Base-by-base conservation (phyloP, 2,888 invertebrate genomes). In the Mylabris sibirica region DNA sequence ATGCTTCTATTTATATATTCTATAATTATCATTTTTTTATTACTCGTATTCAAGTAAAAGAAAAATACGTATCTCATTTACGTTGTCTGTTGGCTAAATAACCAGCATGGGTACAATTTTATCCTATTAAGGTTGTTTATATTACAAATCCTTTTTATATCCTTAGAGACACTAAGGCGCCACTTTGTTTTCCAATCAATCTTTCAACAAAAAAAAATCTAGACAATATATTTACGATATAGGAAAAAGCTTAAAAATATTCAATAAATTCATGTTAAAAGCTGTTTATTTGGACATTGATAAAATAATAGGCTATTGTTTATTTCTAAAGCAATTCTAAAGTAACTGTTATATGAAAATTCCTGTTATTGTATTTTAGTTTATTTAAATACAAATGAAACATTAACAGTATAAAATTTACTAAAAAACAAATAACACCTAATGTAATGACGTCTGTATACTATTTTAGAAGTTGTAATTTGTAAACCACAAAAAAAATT, bases 281-380 rank as follows among this genome's bases (percentile, higher is more conserved):
- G 6, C 22, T 22, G 53, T 53, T 53, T 53, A 53, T 53, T 53
- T 22, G 3, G 22, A 24, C 53, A 22, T 53, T 53, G 22, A 53
- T 53, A 24, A 53, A 53, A 53, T 53, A 53, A 53, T 53, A 53
- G 12, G 5, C 22, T 53, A 12, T 4, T 53, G 53, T 53, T 53
- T 53, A 53, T 53, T 53, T 49, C 9, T 20, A 20, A 49, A 49
- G 11, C 20, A 11, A 49, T 49, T 20, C 20, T 49, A 49, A 20
- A 49, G 20, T 49, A 49, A 49, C 49, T 49, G 20, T 49, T 49
- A 49, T 49, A 49, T 6, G 49, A 49, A 49, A 49, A 49, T 22
- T 49, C 49, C 20, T 49, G 49, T 49, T 49, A 49, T 49, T 49
- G 49, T 49, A 49, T n/a, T 44, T 44, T 44, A 44, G 49, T 49